Percentiles rank a stretch among this genome's conserved stretches.
phyloP scores from a whole-genome alignment of 2,888 invertebrate genomes.

The Callyntrura guangdongensis region DNA sequence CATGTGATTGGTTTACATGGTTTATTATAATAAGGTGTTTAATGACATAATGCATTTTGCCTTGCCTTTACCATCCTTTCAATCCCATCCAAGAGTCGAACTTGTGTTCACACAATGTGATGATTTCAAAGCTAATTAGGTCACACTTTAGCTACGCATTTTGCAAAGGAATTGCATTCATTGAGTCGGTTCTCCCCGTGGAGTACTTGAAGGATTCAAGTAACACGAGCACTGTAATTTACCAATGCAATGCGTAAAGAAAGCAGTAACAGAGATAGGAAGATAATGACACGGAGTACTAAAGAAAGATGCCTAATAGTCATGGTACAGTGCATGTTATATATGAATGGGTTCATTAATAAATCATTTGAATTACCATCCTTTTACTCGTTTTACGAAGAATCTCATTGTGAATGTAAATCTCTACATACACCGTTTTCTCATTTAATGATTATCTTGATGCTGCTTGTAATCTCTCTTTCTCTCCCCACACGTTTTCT shows the following conservation, averaged over 20 bases:
- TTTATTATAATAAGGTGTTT: no score
- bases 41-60: no score
- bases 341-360: constrained; percentile 47
- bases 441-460: constrained; percentile 26
- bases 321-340: constrained; percentile 32
- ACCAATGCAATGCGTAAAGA: neutral
- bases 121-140: constrained; percentile 19
- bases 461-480: neutral
- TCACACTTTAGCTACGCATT: neutral
- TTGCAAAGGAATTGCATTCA: neutral
- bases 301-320: neutral
- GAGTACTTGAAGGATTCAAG: neutral
- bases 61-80: no score
- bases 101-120: neutral
- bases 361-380: constrained; percentile 22
- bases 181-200: neutral
- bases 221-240: neutral
- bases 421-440: neutral
- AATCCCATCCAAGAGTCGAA: no score
- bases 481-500: neutral
- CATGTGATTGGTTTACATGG: no score
- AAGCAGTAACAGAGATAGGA: neutral
- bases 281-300: neutral
- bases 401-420: neutral
- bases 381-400: constrained; percentile 4